These are phyloP conservation scores for Poeciliopsis retropinna DNA, from an alignment of 2,113 vertebrate species.

Conservation along the genomic window DNA sequence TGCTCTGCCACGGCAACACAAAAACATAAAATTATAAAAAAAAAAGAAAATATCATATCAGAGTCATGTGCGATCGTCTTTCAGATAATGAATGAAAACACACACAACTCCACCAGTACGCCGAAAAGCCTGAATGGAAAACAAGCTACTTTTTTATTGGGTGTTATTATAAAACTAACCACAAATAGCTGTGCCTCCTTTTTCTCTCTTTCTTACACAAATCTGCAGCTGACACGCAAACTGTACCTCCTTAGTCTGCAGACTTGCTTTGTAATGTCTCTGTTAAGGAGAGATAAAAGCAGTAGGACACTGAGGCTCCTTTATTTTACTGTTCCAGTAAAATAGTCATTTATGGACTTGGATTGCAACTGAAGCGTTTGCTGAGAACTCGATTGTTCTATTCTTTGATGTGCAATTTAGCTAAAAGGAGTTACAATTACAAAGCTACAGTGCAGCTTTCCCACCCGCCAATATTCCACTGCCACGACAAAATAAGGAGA, in stretches of 20 bases:
- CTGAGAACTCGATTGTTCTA: neutral
- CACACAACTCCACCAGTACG: neutral
- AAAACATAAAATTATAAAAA: neutral
- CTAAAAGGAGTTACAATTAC: neutral
- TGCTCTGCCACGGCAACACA: neutral
- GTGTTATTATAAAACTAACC: neutral
- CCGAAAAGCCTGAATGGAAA: neutral
- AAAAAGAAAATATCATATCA: neutral
- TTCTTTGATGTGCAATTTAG: neutral
- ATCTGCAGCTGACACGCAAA: neutral
- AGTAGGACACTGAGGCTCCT: neutral
- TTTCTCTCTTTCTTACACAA: neutral
- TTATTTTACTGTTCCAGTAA: neutral
- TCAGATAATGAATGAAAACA: neutral
- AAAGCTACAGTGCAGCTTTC: neutral
- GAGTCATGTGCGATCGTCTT: too few relatives aligned
- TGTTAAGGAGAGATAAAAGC: neutral
- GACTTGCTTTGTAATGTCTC: neutral
- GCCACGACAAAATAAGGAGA: neutral
- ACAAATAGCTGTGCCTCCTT: conserved; percentile 1
- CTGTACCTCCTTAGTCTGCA: neutral
- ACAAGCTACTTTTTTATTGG: neutral
- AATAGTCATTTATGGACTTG: neutral
- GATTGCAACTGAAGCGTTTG: neutral
- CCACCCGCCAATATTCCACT: neutral